Base-by-base conservation (phyloP, 2,888 invertebrate genomes). In the Syrista parreyssii region DNA sequence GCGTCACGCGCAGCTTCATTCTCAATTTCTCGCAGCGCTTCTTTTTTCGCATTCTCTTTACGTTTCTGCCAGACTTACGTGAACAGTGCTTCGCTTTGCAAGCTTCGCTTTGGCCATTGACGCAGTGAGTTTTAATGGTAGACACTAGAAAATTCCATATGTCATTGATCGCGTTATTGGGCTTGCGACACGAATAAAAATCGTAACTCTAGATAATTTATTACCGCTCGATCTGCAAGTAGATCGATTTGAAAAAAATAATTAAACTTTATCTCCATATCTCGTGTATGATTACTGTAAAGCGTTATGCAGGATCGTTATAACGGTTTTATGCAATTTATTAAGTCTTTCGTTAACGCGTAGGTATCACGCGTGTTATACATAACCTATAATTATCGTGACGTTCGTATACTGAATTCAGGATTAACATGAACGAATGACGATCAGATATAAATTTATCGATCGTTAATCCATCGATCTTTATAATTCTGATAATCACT, bases 41-140 rank as follows among this genome's bases (percentile, higher is more conserved):
- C 40, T 76, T 33, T 35, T 73, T 73, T 76, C 68, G 68, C 15
- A 73, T 34, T 73, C 73, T 55, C 9, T 40, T 68, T 36, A n/a
- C 30, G 34, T 34, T 68, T 30, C 35, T 30, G n/a, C 23, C 4
- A 30, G 68, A 36, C 73, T 73, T 11, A 31, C 30, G n/a, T 31
- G 30, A 23, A 69, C 71, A 55, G 32, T 23, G 40, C 35, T 36
- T 40, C 76, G 33, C 68, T 55, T 55, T 23, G 40, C 40, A 23
- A 55, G 23, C 40, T 55, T 55, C 23, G 40, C 40, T 55, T 55
- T 55, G 23, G 23, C 2, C 40, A 23, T 55, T 55, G 1, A 55
- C 40, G 40, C 40, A 55, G 40, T 55, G 23, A 55, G 40, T 55
- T 55, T 55, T 23, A 23, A 55, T 6, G 23, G 6, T 55, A 23